Evolutionary conservation across 2,113 vertebrate species (phyloP), one percentile per base, ranked within the genome.

Genomic region (Coptodon rendalli): DNA sequence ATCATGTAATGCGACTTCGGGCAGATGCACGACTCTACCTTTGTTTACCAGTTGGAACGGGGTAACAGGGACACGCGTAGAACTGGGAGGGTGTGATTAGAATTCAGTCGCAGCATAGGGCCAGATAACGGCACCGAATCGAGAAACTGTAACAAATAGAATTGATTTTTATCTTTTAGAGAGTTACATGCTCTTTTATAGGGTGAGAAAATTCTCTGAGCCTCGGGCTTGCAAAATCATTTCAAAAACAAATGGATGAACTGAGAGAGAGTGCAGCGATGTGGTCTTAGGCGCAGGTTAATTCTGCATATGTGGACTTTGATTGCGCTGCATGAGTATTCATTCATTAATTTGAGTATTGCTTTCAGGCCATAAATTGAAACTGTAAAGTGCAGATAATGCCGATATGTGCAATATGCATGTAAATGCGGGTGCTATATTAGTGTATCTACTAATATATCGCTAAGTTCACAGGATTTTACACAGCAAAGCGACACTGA

Each of bases 21-120:
- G 83, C 84, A 91, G 86, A 92, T 89, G 86, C 91, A 91, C 88
- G 84, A 86, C 84, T 93, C 53, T 89, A 43, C 63, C 45, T 89
- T 73, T 84, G 81, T 91, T 83, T 87, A 82, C 68, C 50, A 79
- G 80, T 90, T 11, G 63, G 79, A 38, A 50, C 27, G 4, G 61
- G 38, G 63, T 22, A 92, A 66, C 29, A 3, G 86, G 19, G 83
- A 81, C 78, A 86, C 85, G 52, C 83, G 87, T 57, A 90, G 29
- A 78, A 79, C 40, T 50, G 22, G 29, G 81, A 66, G 50, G 80
- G 54, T 56, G 48, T 84, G 68, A 85, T 82, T 90, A 84, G 61
- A 89, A 61, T 85, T 79, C 38, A 7, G 80, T 68, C 4, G 5
- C 34, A 27, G 40, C 48, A 27, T 8, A 7, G 29, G 8, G 71